Base-by-base conservation (phyloP, 1,140 invertebrate genomes). In the Laodelphax striatellus region DNA sequence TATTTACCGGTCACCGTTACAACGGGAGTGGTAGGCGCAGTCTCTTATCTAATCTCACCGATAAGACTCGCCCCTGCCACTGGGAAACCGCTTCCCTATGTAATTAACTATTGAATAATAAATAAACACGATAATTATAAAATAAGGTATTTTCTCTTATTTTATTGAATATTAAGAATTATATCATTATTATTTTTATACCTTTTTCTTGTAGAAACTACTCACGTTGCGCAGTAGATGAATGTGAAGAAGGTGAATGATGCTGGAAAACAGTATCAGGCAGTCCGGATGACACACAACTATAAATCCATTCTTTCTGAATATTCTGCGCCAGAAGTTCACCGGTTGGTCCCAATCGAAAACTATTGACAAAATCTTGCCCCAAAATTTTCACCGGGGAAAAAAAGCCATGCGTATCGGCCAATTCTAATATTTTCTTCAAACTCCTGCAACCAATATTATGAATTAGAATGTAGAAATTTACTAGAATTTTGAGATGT, bases 281-380 rank as follows among this genome's bases (percentile, higher is more conserved):
- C 17, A 77, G 71, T 54, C 77, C 73, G 66, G 73, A 75, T 4
- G 73, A 78, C 6, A 82, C 66, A 64, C 77, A 76, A 44, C 76
- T 73, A 42, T 73, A 66, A 38, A 77, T 75, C 82, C 82, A 84
- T 64, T 82, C 74, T 5, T 73, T 71, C 65, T 76, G 77, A 10
- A 84, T 70, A 66, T 82, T 83, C 57, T 76, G 68, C 17, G 69
- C 54, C 3, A 84, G 60, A 8, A 82, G 63, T 61, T 68, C 70
- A n/a, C 81, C 82, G 50, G 72, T 70, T 34, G 78, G 72, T 2
- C 78, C 80, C 63, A 78, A 76, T 11, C 66, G 66, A 46, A 63
- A 63, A 55, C 42, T 34, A 14, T 61, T 53, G 22, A 62, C 19
- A 55, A 76, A 71, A 16, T 69, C 68, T 50, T 66, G 63, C 1